phyloP scores from a whole-genome alignment of 2,113 vertebrate genomes.

The Sturnus vulgaris region DNA sequence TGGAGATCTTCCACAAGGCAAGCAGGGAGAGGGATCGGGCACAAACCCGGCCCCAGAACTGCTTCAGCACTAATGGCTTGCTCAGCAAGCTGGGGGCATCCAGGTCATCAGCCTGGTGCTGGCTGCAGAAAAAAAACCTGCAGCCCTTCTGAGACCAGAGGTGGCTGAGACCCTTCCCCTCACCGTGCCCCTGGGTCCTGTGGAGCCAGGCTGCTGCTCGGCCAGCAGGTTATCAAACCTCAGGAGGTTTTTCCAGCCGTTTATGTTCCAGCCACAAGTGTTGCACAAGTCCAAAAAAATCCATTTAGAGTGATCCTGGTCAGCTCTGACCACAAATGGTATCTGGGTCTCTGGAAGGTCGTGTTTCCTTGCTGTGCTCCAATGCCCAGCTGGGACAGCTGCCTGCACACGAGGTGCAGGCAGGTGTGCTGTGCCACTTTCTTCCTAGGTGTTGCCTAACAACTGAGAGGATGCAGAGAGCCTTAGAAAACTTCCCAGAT shows the following conservation, averaged over 20 bases:
- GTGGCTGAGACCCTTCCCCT: not conserved
- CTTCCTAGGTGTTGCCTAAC: not conserved
- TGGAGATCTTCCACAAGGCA: not conserved
- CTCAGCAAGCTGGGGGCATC: not conserved
- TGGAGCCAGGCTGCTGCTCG: not conserved
- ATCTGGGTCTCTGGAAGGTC: not conserved
- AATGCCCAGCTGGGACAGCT: fast-evolving
- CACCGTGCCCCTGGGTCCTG: fast-evolving
- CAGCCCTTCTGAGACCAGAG: not conserved
- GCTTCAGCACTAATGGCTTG: not conserved
- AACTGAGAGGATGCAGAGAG: not conserved
- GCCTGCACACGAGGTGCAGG: not conserved
- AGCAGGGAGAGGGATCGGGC: not conserved
- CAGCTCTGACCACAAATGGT: not conserved
- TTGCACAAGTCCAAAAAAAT: not conserved
- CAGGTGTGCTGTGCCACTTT: not conserved
- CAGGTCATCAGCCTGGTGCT: not conserved
- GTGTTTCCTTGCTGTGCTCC: fast-evolving
- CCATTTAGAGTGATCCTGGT: fast-evolving
- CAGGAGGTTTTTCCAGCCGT: fast-evolving
- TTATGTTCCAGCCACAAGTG: not conserved
- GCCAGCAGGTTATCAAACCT: fast-evolving
- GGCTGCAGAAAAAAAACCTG: not conserved
- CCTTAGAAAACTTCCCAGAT: not conserved
- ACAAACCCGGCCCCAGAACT: not conserved